Evolutionary conservation across 2,797 vertebrate species (phyloP).

Genomic region (Poecilia wingei): DNA sequence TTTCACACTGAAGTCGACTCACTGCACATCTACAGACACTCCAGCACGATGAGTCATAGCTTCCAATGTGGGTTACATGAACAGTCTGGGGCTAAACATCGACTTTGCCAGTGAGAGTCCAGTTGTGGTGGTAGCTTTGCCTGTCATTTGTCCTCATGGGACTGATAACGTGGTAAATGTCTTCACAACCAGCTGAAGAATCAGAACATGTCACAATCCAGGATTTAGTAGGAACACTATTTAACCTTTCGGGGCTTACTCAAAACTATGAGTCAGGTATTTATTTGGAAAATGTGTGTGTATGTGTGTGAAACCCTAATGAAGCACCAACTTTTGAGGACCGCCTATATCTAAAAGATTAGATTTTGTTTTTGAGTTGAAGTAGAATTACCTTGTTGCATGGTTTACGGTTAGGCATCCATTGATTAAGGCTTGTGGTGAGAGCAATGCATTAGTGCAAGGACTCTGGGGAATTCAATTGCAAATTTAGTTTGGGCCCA

Average conservation of each 20-base stretch:
- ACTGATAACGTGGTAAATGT: background rate
- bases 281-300: background rate
- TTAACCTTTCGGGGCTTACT: background rate
- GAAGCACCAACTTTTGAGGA: background rate
- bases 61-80: slow-evolving; percentile 48
- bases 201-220: background rate
- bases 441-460: background rate
- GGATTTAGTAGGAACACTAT: background rate
- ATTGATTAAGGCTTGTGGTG: background rate
- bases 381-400: background rate
- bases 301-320: background rate
- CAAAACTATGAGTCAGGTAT: background rate
- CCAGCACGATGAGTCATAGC: slow-evolving; percentile 60
- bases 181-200: background rate
- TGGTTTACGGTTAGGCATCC: background rate
- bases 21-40: slow-evolving; percentile 17
- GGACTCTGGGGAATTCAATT: background rate
- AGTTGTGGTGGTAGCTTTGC: background rate
- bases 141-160: background rate
- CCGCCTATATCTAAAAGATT: background rate
- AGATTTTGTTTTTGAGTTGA: background rate
- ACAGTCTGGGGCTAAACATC: background rate
- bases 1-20: slow-evolving; percentile 10
- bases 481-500: background rate
- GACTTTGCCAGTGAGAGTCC: background rate